Base-by-base conservation (phyloP, 92 coral and sea anemone genomes). In the Epizoanthus illoricatus region DNA sequence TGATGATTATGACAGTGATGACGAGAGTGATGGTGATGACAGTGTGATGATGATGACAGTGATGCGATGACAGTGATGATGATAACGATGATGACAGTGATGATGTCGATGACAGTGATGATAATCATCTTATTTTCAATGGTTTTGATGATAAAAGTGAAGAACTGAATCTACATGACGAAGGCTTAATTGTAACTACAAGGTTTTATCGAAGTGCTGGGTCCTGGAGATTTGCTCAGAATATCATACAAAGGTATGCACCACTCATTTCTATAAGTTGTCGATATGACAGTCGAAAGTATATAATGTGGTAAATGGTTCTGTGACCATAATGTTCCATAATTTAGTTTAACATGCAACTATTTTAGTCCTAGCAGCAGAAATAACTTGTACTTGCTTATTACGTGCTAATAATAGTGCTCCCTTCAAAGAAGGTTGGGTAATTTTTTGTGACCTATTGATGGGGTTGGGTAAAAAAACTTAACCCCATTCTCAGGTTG, bases 391-490 rank as follows among this genome's bases (percentile, higher is more conserved):
- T 28, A 28, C 36, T 28, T 28, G 36, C 36, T 28, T 28, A 28
- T 28, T 28, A 28, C 36, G 36, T 28, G 36, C 36, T 28, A 28
- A 28, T 28, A 28, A 28, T 28, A 28, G 36, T 28, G 36, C 36
- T 28, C 36, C 36, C 36, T 28, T 28, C 36, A 28, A 28, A 6
- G 19, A 17, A 47, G 28, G 59, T 42, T 23, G 78, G 58, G 33
- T 47, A 74, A 82, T 65, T 80, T 80, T 52, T 73, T 61, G 62
- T 79, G 61, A 79, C 52, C 21, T 21, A 20, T 62, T 62, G 71
- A 79, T 43, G 71, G 59, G 85, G 64, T 24, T 81, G 76, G 85
- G 66, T 24, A 73, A 47, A 72, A 62, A 62, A 72, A 73, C 24
- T 10, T 45, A 52, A 73, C 23, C 79, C 21, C 64, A 19, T 23